Evolutionary conservation across 2,888 invertebrate genomes (phyloP).

Genomic region (Hirudinaria manillensis): DNA sequence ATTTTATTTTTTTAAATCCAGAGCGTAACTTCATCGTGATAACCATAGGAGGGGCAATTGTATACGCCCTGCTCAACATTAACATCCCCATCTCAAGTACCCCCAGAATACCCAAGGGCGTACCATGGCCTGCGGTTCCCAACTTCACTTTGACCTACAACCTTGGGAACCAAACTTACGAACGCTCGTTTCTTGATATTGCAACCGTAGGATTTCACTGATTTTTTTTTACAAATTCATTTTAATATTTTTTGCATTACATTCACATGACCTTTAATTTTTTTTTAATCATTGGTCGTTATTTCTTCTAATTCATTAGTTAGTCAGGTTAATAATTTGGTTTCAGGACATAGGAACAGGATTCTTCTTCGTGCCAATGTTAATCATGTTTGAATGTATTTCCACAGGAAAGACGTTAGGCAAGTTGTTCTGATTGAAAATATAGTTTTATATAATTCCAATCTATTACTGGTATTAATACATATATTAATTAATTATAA

Average conservation of each 20-base stretch:
- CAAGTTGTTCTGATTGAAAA: not conserved
- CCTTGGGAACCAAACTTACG: not conserved
- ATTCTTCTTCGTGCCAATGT: slow-evolving; percentile 32
- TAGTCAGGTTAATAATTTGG: not conserved
- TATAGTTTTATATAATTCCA: not conserved
- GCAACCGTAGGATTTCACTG: slow-evolving; percentile 16
- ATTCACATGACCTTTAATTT: no score
- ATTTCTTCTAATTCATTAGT: not conserved
- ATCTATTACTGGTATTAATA: not conserved
- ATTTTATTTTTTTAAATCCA: slow-evolving; percentile 4
- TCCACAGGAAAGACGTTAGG: slow-evolving; percentile 28
- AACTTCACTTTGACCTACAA: slow-evolving; percentile 26
- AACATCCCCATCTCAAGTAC: slow-evolving; percentile 22
- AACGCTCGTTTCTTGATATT: slow-evolving; percentile 15
- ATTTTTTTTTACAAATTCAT: not conserved
- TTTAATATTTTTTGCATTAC: not conserved
- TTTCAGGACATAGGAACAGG: slow-evolving; percentile 31
- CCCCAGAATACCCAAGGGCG: slow-evolving; percentile 3
- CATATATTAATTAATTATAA: no score
- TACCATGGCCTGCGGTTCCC: slow-evolving; percentile 16
- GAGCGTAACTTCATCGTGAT: slow-evolving; percentile 30
- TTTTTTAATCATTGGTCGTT: not conserved
- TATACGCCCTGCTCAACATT: slow-evolving; percentile 18
- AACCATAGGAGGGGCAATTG: slow-evolving; percentile 9
- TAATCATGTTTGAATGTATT: slow-evolving; percentile 30